Conservation (phyloP, 2,888 invertebrate genomes). For the Octonoba sinensis region DNA sequence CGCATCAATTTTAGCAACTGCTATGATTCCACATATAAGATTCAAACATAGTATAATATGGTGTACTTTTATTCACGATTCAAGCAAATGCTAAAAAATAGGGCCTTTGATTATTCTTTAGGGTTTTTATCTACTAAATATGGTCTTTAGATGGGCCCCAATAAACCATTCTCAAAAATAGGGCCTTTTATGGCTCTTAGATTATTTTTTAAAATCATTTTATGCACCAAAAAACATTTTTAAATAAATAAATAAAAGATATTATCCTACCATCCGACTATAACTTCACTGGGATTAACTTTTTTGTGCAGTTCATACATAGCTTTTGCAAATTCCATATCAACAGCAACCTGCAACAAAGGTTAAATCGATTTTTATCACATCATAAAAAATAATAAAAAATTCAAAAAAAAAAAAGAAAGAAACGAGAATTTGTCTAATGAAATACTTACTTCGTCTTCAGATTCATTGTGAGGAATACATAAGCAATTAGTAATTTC, state of each 20-base stretch:
- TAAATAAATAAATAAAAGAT: conserved; percentile 12
- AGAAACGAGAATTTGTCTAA: not conserved
- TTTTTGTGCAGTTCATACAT: conserved; percentile 93
- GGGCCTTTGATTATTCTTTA: too few relatives aligned
- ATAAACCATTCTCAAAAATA: too few relatives aligned
- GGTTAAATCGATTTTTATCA: conserved; percentile 7
- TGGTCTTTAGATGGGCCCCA: too few relatives aligned
- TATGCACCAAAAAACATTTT: not conserved
- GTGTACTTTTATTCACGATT: too few relatives aligned
- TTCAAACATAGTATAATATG: too few relatives aligned
- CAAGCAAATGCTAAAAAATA: too few relatives aligned
- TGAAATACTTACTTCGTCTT: conserved; percentile 77
- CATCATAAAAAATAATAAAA: not conserved
- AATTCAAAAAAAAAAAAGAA: not conserved
- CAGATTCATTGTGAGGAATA: conserved; percentile 97
- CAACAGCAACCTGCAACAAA: conserved; percentile 87
- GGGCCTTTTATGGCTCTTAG: too few relatives aligned
- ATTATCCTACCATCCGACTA: conserved; percentile 93
- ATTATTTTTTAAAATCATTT: too few relatives aligned
- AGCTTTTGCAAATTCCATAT: conserved; percentile 95
- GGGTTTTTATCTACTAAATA: too few relatives aligned
- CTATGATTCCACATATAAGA: too few relatives aligned
- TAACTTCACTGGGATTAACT: conserved; percentile 91
- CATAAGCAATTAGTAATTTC: conserved; percentile 99
- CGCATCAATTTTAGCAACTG: too few relatives aligned